phyloP scores from a whole-genome alignment of 2,888 invertebrate species.

The Hyposoter dolosus region DNA sequence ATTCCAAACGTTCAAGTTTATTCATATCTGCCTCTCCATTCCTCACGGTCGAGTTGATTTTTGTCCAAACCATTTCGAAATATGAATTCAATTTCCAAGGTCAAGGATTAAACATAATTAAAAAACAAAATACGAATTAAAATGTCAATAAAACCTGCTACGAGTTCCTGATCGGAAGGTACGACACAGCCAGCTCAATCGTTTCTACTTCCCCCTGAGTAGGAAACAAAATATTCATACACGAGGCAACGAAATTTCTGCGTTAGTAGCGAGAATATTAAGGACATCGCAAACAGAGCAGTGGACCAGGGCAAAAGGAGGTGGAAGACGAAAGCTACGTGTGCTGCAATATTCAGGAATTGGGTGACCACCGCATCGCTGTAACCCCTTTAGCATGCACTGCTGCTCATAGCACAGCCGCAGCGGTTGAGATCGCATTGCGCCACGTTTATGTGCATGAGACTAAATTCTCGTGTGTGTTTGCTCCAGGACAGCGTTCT shows the following conservation, averaged over 20 bases:
- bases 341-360: conserved; percentile 65
- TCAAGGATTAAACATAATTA: no score
- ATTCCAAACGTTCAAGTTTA: neutral
- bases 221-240: neutral
- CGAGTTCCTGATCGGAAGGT: no score
- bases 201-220: neutral
- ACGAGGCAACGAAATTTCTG: neutral
- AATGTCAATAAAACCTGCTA: no score
- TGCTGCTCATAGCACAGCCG: conserved; percentile 36
- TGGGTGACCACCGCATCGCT: conserved; percentile 44
- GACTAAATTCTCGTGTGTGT: conserved; percentile 4
- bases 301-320: neutral
- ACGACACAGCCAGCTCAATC: neutral
- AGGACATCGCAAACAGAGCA: conserved; percentile 7
- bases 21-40: neutral
- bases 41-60: neutral
- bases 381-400: conserved; percentile 29
- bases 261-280: no score
- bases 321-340: conserved; percentile 31
- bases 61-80: neutral
- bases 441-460: conserved; percentile 39
- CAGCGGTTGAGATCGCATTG: conserved; percentile 54
- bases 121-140: no score
- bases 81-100: neutral
- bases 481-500: conserved; percentile 56